A percentile compares a stretch with the other conserved stretches of the same genome.
Conservation (phyloP, 2,797 vertebrate species). For the Phrynocephalus vlangalii region DNA sequence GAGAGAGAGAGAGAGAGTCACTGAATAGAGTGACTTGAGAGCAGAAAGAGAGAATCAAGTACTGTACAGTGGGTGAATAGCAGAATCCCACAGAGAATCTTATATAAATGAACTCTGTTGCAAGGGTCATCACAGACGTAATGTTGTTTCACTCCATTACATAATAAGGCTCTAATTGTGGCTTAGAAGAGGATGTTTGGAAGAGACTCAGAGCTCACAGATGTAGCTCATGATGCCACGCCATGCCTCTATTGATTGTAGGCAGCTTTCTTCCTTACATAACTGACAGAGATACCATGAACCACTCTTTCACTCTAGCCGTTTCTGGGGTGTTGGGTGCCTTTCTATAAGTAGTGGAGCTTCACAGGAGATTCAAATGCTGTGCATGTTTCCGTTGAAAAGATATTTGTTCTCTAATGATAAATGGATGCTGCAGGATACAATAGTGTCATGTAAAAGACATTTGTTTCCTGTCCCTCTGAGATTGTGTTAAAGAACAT, state of each 20-base stretch:
- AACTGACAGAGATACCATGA: neutral
- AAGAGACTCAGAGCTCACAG: neutral
- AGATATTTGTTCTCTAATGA: neutral
- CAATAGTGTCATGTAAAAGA: conserved; percentile 17
- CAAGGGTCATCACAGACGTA: conserved; percentile 47
- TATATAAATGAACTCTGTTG: conserved; percentile 45
- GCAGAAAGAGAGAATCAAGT: conserved; percentile 54
- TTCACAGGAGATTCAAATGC: conserved; percentile 8
- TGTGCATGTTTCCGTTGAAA: conserved; percentile 24
- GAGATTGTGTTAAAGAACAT: neutral
- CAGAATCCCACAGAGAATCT: conserved; percentile 60
- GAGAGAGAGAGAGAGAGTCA: neutral
- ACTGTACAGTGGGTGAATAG: conserved; percentile 25
- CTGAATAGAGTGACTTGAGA: conserved; percentile 17
- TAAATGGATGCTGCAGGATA: conserved; percentile 26
- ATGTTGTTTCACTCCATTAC: conserved; percentile 55
- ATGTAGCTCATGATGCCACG: conserved; percentile 16
- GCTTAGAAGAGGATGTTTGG: conserved; percentile 42
- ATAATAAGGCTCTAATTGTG: conserved; percentile 37
- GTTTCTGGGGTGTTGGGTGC: accelerated
- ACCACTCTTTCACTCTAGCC: neutral
- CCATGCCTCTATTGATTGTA: neutral
- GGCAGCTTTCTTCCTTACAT: neutral
- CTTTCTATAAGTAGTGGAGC: conserved; percentile 22
- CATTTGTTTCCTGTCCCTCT: neutral